phyloP scores from a whole-genome alignment of 2,888 invertebrate species.

The Lycaena phlaeas region DNA sequence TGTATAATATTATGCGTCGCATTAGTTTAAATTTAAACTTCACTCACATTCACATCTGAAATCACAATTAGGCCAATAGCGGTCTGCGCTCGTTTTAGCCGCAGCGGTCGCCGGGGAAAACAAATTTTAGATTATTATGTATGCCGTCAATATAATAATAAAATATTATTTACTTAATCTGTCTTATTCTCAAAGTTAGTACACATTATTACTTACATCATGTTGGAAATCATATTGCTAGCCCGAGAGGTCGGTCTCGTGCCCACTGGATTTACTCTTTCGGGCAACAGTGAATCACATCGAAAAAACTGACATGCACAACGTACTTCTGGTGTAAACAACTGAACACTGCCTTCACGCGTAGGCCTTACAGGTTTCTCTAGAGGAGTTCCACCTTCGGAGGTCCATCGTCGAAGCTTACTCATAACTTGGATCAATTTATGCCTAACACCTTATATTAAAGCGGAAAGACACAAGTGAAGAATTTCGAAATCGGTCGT shows the following conservation, averaged over 20 bases:
- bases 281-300: conserved; percentile 84
- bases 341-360: conserved; percentile 79
- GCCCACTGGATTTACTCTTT: conserved; percentile 79
- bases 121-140: conserved; percentile 41
- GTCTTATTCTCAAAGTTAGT: no score
- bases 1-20: conserved; percentile 34
- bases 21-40: conserved; percentile 51
- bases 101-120: conserved; percentile 59
- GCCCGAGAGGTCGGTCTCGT: conserved; percentile 77
- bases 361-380: conserved; percentile 78
- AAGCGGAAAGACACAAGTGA: conserved; percentile 11
- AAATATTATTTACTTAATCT: no score
- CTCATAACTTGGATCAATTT: conserved; percentile 49
- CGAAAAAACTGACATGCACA: conserved; percentile 90
- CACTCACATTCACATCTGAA: conserved; percentile 38
- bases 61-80: conserved; percentile 69
- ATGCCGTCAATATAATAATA: conserved; percentile 13
- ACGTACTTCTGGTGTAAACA: conserved; percentile 84
- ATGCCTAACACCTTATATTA: conserved; percentile 27
- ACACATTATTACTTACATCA: conserved; percentile 50
- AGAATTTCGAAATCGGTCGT: conserved; percentile 12
- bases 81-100: conserved; percentile 67
- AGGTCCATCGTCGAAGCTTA: conserved; percentile 76
- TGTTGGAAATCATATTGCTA: conserved; percentile 57
- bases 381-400: conserved; percentile 77